Base-by-base conservation (phyloP, 2,113 vertebrate species). In the Dascyllus trimaculatus region DNA sequence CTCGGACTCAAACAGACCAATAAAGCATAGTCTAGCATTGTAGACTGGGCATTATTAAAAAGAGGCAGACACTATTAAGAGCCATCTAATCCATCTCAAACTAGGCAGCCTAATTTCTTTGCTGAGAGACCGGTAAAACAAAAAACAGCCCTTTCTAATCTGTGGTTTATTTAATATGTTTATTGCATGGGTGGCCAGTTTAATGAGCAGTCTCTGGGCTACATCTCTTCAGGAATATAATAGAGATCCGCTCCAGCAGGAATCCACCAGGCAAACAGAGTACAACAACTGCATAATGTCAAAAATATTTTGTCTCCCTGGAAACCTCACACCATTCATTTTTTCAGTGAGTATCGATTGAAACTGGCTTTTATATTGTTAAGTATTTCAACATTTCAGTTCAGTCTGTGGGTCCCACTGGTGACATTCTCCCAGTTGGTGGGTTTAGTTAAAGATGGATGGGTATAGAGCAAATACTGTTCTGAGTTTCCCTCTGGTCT, bases 1-100 rank as follows among this genome's bases (percentile, higher is more conserved):
- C 91, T 93, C 72, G 83, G 86, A 93, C 91, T 91, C 88, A 91
- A 92, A 94, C 89, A 93, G 92, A 82, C 94, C 90, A 90, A 91
- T 95, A 94, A 95, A 94, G 85, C 80, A 91, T 35, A 19, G 78
- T 77, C 78, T 69, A 65, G 70, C 58, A 17, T 72, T 86, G 85
- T 84, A 75, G 76, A 81, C 66, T 62, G 63, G 65, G 74, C 67
- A 69, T 89, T 86, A 90, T 91, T 93, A 91, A 90, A 85, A 85
- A 85, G 78, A 82, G 87, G 88, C 91, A 93, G 88, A 93, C 88
- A 88, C 92, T 63, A 90, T 94, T 93, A 94, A 85, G 79, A 82
- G 78, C 80, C 71, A 88, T 91, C 88, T 82, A 92, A 91, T 93
- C 89, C 80, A 91, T 92, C 91, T 93, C 75, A 82, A 89, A 89